Base-by-base conservation (phyloP, 2,113 vertebrate species). In the Tenebrosternarchus preto region DNA sequence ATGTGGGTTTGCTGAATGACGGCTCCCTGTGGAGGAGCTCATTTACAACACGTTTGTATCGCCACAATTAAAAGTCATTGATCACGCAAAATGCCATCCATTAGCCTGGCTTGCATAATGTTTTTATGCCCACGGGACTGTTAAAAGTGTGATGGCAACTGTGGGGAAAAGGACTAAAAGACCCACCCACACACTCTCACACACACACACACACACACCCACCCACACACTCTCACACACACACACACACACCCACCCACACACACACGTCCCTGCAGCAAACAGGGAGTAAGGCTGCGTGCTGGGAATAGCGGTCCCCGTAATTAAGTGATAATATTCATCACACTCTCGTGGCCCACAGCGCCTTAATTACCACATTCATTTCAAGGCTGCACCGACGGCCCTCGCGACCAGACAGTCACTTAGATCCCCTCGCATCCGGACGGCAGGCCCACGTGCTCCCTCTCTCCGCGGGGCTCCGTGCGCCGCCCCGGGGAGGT, bases 291-390 rank as follows among this genome's bases (percentile, higher is more conserved):
- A 73, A 27, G 59, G 46, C 71, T 73, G 85, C 79, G 31, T 86
- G 85, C 80, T 78, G 85, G 85, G 85, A 86, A 84, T 84, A 84
- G 82, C 55, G 57, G 84, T 81, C 80, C 57, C 46, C 36, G 77
- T 86, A 86, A 86, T 86, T 86, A 84, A 86, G 82, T 86, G 82
- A 84, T 82, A 80, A 82, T 86, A 84, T 86, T 84, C 82, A 86
- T 86, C 85, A 84, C 71, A 72, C 82, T 80, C 72, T 67, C 83
- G 79, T 82, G 77, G 80, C 79, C 82, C 76, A 82, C 80, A 80
- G 85, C 66, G 82, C 77, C 85, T 82, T 86, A 86, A 86, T 86
- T 86, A 86, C 80, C 85, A 80, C 85, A 86, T 86, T 86, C 73
- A 84, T 86, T 86, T 86, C 76, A 57, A n/a, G 76, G 33, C 39